Conservation (phyloP, 2,888 invertebrate species). For the Sisyra nigra region DNA sequence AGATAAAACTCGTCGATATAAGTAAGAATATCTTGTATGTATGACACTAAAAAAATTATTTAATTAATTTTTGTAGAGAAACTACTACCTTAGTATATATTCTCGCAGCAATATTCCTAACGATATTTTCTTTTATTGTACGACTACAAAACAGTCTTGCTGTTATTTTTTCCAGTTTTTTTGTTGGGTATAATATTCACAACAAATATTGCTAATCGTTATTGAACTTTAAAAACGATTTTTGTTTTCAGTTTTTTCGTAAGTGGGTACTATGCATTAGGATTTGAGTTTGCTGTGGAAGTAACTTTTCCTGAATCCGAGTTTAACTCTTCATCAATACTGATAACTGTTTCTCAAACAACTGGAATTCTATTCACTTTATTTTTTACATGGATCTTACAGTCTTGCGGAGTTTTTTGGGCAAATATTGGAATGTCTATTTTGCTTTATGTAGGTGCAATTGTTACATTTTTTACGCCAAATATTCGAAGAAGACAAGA, state of each 20-base stretch:
- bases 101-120: too few relatives aligned
- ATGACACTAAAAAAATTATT: too few relatives aligned
- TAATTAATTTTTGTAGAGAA: too few relatives aligned
- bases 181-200: too few relatives aligned
- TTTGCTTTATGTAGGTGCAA: constrained; percentile 10
- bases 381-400: constrained; percentile 8
- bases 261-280: constrained; percentile 18
- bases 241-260: constrained; percentile 15
- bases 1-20: constrained; percentile 40
- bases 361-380: constrained; percentile 16
- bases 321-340: constrained; percentile 17
- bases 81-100: too few relatives aligned
- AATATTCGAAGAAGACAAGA: constrained; percentile 12
- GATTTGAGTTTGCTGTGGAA: constrained; percentile 19
- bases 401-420: constrained; percentile 11
- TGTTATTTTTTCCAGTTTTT: too few relatives aligned
- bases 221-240: too few relatives aligned
- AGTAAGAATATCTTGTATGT: constrained; percentile 22
- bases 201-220: too few relatives aligned
- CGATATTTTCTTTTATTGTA: too few relatives aligned
- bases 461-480: constrained; percentile 11
- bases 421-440: constrained; percentile 10
- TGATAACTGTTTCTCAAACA: constrained; percentile 17
- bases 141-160: too few relatives aligned
- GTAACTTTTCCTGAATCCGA: constrained; percentile 19